Evolutionary conservation across 2,888 invertebrate genomes (phyloP).

Genomic region (Troides aeacus): DNA sequence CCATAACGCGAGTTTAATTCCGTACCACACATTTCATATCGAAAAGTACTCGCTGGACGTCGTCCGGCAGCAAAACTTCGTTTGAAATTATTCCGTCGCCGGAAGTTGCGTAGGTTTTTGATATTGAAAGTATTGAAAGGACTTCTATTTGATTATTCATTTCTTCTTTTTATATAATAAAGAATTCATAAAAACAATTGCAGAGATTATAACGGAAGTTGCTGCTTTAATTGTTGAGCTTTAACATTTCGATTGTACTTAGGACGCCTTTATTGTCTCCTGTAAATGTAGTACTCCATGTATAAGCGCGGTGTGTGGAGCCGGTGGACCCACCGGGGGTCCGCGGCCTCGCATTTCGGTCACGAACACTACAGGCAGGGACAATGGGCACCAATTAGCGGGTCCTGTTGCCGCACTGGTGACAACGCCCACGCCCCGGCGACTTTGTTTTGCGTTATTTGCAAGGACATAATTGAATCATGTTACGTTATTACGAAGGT

Average conservation of each 20-base stretch:
- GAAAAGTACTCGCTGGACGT: constrained; percentile 26
- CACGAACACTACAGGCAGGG: constrained; percentile 23
- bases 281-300: constrained; percentile 4
- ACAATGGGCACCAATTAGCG: constrained; percentile 31
- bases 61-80: constrained; percentile 23
- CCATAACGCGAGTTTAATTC: constrained; percentile 9
- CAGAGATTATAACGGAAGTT: no score
- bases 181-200: background rate
- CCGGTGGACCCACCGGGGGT: background rate
- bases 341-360: constrained; percentile 21
- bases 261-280: background rate
- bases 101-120: constrained; percentile 11
- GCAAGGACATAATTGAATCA: constrained; percentile 26
- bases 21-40: constrained; percentile 27
- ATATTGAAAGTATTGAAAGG: constrained; percentile 15
- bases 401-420: constrained; percentile 23
- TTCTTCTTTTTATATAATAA: background rate
- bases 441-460: constrained; percentile 28
- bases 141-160: background rate
- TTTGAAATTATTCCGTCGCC: constrained; percentile 18
- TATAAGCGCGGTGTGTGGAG: no score
- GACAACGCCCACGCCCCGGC: constrained; percentile 22
- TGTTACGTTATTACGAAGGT: constrained; percentile 15
- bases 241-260: no score
- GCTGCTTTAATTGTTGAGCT: no score